phyloP scores from a whole-genome alignment of 1,140 invertebrate species.

The Hyposmocoma kahamanoa region DNA sequence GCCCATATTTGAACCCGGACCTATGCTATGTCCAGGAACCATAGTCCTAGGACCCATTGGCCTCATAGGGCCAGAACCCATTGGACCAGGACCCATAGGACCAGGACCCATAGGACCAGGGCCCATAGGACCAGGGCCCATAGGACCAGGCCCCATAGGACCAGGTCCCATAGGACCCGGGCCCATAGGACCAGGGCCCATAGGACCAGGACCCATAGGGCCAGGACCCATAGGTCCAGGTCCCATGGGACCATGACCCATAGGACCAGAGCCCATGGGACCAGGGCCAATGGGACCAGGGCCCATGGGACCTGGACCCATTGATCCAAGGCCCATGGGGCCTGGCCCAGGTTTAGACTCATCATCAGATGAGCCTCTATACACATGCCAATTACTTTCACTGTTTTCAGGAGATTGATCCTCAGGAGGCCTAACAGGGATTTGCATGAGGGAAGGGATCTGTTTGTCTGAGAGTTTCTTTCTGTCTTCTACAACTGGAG shows the following conservation, averaged over 20 bases:
- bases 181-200: constrained; percentile 24
- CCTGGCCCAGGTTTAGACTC: constrained; percentile 13
- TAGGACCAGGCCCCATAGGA: constrained; percentile 25
- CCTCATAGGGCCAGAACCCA: constrained; percentile 23
- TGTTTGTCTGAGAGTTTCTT: constrained; percentile 29
- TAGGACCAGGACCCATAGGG: constrained; percentile 25
- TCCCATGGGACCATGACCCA: constrained; percentile 22
- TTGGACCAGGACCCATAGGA: constrained; percentile 16
- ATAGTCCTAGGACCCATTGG: constrained; percentile 20
- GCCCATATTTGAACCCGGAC: constrained; percentile 15
- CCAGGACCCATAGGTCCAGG: constrained; percentile 25
- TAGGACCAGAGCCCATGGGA: constrained; percentile 22
- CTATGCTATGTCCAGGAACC: constrained; percentile 12
- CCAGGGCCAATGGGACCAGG: constrained; percentile 22
- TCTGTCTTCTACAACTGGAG: constrained; percentile 48
- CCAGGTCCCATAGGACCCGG: constrained; percentile 16
- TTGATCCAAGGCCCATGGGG: constrained; percentile 28
- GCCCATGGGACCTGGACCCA: constrained; percentile 28
- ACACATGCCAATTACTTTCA: constrained; percentile 18
- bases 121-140: constrained; percentile 23
- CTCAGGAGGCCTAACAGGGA: constrained; percentile 41
- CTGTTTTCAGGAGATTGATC: constrained; percentile 27
- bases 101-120: constrained; percentile 22
- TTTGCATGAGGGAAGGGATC: constrained; percentile 58
- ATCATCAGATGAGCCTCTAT: constrained; percentile 12